Evolutionary conservation across 2,113 vertebrate species (phyloP).

Genomic region (Tichodroma muraria): DNA sequence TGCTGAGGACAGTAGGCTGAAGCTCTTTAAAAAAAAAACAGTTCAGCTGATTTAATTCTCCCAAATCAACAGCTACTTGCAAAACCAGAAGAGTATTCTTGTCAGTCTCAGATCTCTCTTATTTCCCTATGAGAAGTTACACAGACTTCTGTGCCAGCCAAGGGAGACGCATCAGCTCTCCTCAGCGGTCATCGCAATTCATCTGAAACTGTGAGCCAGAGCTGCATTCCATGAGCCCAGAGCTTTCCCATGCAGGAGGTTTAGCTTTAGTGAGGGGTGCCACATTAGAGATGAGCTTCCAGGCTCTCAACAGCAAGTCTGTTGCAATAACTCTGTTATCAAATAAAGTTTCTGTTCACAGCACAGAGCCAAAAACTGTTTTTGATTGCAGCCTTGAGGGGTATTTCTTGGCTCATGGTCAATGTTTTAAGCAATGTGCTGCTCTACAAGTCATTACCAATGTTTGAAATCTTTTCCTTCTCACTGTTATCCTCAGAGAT

Average conservation of each 20-base stretch:
- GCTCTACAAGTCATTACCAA: slow-evolving; percentile 22
- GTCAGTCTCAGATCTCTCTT: background rate
- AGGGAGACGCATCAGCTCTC: background rate
- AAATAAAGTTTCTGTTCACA: slow-evolving; percentile 28
- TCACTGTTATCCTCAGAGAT: slow-evolving; percentile 4
- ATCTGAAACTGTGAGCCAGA: background rate
- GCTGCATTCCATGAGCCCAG: background rate
- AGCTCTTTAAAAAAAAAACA: background rate
- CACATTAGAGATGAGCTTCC: background rate
- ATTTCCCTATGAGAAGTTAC: background rate
- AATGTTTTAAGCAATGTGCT: slow-evolving; percentile 23
- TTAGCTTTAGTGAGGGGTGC: background rate
- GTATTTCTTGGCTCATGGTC: slow-evolving; percentile 28
- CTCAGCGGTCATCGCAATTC: background rate
- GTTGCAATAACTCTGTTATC: slow-evolving; percentile 44
- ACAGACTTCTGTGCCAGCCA: background rate
- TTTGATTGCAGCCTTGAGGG: slow-evolving; percentile 47
- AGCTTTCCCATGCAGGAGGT: background rate
- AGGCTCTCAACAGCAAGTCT: background rate
- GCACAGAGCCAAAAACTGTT: slow-evolving; percentile 25
- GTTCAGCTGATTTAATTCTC: background rate
- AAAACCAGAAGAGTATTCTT: background rate
- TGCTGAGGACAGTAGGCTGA: background rate
- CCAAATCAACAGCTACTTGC: background rate
- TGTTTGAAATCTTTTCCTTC: slow-evolving; percentile 30